Evolutionary conservation across 1,140 invertebrate species (phyloP).

Genomic region (Gryon sp.): DNA sequence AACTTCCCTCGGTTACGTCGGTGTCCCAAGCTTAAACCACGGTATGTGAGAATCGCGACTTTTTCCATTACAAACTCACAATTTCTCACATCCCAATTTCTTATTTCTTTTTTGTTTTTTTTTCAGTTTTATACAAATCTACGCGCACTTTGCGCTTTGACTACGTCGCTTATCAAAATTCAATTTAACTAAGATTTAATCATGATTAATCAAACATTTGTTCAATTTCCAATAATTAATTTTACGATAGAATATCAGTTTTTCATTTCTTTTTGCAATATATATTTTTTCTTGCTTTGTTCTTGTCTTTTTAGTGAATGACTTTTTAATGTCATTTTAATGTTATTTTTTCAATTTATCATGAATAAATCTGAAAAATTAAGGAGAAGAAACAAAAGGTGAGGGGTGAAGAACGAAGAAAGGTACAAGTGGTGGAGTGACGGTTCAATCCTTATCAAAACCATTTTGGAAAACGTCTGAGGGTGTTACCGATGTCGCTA

Average conservation of each 20-base stretch:
- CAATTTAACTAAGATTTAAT: no score
- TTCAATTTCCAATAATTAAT: no score
- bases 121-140: conserved; percentile 9
- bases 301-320: no score
- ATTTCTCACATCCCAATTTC: conserved; percentile 19
- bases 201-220: no score
- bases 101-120: no score
- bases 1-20: conserved; percentile 14
- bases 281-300: no score
- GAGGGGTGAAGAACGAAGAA: conserved; percentile 32
- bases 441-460: conserved; percentile 73
- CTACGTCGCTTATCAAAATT: conserved; percentile 33
- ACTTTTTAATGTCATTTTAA: no score
- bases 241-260: no score
- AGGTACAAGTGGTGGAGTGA: conserved; percentile 29
- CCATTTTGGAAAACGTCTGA: conserved; percentile 80
- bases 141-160: conserved; percentile 25
- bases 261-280: no score
- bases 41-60: conserved; percentile 11
- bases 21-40: neutral
- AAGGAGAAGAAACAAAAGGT: neutral
- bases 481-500: conserved; percentile 79
- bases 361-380: neutral
- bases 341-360: no score
- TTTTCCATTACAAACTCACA: neutral